Conservation (phyloP, 2,113 vertebrate genomes). For the Eira barbara region DNA sequence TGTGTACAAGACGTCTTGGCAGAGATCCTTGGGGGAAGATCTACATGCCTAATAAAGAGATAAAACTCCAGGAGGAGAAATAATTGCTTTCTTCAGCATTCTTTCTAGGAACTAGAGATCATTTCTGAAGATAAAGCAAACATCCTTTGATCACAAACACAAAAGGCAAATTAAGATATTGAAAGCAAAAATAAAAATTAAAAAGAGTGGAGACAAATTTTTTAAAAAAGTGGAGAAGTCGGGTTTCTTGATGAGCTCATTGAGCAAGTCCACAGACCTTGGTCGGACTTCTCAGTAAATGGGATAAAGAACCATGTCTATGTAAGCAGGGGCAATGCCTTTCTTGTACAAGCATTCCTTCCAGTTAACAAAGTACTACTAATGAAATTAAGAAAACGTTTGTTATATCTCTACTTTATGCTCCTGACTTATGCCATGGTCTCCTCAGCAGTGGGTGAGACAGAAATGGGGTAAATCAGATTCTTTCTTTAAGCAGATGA, state of each 20-base stretch:
- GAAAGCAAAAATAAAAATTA: neutral
- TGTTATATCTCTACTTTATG: neutral
- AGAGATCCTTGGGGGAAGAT: neutral
- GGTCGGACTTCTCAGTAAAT: neutral
- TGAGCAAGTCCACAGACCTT: neutral
- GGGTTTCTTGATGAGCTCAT: rapidly evolving
- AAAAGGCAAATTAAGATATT: neutral
- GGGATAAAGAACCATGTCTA: neutral
- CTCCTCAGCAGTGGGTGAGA: rapidly evolving
- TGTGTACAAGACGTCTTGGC: neutral
- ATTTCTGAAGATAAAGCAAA: neutral
- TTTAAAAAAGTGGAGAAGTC: neutral
- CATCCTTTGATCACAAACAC: neutral
- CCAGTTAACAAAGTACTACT: neutral
- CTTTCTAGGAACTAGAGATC: neutral
- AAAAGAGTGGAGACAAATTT: neutral
- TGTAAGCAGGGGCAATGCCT: too few relatives aligned
- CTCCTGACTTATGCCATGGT: neutral
- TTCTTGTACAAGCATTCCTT: rapidly evolving
- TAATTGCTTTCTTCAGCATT: neutral
- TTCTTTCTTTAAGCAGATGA: neutral
- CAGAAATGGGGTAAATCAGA: neutral
- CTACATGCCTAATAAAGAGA: neutral
- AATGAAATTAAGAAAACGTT: neutral
- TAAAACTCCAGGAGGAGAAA: neutral